These are phyloP conservation scores for Pachycephus smyrnensis DNA, from an alignment of 2,888 invertebrate genomes.

Conservation along the genomic window DNA sequence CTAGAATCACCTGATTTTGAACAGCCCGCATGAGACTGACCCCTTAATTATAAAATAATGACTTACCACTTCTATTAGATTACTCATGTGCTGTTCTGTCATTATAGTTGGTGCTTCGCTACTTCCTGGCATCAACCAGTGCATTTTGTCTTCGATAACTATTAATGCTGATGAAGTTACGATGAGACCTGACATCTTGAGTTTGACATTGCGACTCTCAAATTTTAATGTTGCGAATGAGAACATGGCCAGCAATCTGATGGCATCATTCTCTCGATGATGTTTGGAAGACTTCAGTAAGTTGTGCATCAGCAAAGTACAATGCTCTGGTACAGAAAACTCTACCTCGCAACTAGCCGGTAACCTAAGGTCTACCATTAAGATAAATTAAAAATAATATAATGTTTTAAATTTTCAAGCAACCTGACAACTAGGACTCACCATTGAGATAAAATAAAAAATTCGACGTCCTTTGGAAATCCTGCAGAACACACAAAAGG, in stretches of 20 bases:
- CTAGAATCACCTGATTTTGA: too few relatives aligned
- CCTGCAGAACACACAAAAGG: slow-evolving; percentile 68
- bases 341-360: slow-evolving; percentile 67
- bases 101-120: slow-evolving; percentile 54
- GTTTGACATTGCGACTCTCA: slow-evolving; percentile 48
- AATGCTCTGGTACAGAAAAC: slow-evolving; percentile 58
- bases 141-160: slow-evolving; percentile 65
- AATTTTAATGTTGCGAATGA: slow-evolving; percentile 62
- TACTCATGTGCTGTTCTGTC: slow-evolving; percentile 69
- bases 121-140: slow-evolving; percentile 66
- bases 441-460: slow-evolving; percentile 69
- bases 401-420: not conserved
- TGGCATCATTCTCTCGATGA: slow-evolving; percentile 57
- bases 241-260: slow-evolving; percentile 66
- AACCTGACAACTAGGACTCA: slow-evolving; percentile 42
- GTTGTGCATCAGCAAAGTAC: slow-evolving; percentile 48
- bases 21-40: too few relatives aligned
- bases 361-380: slow-evolving; percentile 61
- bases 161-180: slow-evolving; percentile 64
- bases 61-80: slow-evolving; percentile 70
- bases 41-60: slow-evolving; percentile 11
- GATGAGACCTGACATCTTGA: slow-evolving; percentile 52
- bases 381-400: slow-evolving; percentile 5
- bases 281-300: slow-evolving; percentile 49
- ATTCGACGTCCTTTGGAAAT: slow-evolving; percentile 69